Evolutionary conservation across 2,888 invertebrate genomes (phyloP), one percentile per base, ranked within the genome.

Genomic region (Limulus polyphemus): DNA sequence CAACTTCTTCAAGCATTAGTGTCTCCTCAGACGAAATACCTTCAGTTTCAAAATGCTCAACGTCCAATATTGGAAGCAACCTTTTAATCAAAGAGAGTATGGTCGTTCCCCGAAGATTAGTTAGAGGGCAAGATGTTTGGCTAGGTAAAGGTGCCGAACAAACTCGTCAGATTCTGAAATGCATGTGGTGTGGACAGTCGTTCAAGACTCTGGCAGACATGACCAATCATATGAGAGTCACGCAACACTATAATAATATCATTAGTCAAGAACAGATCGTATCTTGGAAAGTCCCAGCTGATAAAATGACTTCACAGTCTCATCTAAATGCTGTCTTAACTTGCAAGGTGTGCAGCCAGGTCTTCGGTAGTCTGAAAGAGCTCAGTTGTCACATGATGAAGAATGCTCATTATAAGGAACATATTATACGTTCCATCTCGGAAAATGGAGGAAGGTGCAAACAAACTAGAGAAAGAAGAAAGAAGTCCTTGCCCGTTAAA

Each of bases 121-220:
- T 97, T 1, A 84, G 97, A 32, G 97, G 97, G 1, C 97, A 97
- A 78, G 97, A 97, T 74, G 95, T 97, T 49, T 97, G 97, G 97
- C 79, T 97, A 69, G 95, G 95, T 46, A 94, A 95, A 76, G 94
- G 93, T 0, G 93, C 95, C 2, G 95, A 97, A 75, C 97, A 97
- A 77, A 97, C 97, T 13, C 82, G 93, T 61, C 93, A 97, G 79
- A 97, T 97, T 70, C 81, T 97, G 57, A 93, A 97, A 77, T 97
- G 97, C 76, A 97, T 97, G 92, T 95, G 95, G 91, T 97, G 97
- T 72, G 94, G 95, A 0, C 95, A 95, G 75, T 95, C 94, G 71
- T 97, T 97, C 81, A 85, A 94, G 62, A 90, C 94, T 0, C 79
- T 97, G 61, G 95, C 95, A 2, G 94, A 97, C 79, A 92, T 97